Percentiles rank a stretch among this genome's conserved stretches.
Conservation (phyloP, 2,888 invertebrate genomes). For the Seira ritae region DNA sequence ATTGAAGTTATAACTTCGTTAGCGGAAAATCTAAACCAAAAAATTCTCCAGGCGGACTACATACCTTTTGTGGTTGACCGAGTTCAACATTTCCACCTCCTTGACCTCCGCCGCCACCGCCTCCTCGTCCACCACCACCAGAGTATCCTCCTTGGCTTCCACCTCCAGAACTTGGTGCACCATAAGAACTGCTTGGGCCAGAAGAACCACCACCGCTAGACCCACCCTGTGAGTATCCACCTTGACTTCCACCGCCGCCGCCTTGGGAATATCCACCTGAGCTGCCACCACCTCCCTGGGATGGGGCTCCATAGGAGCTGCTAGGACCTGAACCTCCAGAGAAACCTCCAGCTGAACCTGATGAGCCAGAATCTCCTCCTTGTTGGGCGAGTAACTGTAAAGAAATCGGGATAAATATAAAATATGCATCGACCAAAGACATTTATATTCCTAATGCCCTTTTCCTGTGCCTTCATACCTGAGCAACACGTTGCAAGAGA, state of each 20-base stretch:
- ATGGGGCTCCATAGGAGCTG: slow-evolving; percentile 26
- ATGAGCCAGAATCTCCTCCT: slow-evolving; percentile 31
- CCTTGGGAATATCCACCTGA: slow-evolving; percentile 29
- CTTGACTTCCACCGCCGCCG: slow-evolving; percentile 14
- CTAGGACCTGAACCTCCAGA: background rate
- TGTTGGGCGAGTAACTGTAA: slow-evolving; percentile 58
- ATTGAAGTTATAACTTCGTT: slow-evolving; percentile 23
- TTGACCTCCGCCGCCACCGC: slow-evolving; percentile 28
- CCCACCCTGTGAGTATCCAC: background rate
- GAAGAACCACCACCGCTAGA: slow-evolving; percentile 3
- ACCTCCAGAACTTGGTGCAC: slow-evolving; percentile 26
- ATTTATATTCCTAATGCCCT: too few species aligned
- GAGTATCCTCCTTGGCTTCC: slow-evolving; percentile 32
- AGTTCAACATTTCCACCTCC: slow-evolving; percentile 42
- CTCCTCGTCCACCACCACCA: background rate
- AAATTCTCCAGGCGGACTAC: too few species aligned
- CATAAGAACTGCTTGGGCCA: slow-evolving; percentile 23
- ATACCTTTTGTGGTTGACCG: slow-evolving; percentile 41
- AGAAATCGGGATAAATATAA: too few species aligned
- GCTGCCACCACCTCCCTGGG: slow-evolving; percentile 29
- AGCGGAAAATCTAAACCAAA: background rate
- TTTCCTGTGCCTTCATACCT: too few species aligned
- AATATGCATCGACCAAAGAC: too few species aligned
- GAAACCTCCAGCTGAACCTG: background rate
- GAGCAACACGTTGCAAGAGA: slow-evolving; percentile 56